Conservation (phyloP, 2,888 invertebrate species). For the Acronicta alni region DNA sequence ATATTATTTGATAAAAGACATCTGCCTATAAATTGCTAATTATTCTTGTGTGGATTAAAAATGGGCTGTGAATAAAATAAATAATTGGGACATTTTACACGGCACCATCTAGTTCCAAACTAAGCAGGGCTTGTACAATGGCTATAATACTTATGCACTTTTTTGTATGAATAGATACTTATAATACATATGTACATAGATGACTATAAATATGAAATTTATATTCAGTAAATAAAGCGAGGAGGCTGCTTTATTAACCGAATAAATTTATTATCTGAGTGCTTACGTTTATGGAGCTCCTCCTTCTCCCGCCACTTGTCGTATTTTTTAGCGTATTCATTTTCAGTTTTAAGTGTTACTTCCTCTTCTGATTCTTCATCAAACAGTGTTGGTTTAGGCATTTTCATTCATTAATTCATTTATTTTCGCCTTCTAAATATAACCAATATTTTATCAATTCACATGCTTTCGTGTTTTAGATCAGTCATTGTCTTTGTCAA, state of each 20-base stretch:
- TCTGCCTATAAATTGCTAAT: too few species aligned
- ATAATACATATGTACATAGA: not conserved
- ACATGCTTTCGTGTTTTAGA: conserved; percentile 26
- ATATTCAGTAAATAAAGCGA: not conserved
- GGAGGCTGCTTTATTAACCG: too few species aligned
- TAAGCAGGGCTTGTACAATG: too few species aligned
- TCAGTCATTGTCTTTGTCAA: conserved; percentile 3
- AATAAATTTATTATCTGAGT: too few species aligned
- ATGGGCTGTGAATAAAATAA: too few species aligned
- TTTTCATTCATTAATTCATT: conserved; percentile 41
- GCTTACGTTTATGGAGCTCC: conserved; percentile 94
- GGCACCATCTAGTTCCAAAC: too few species aligned
- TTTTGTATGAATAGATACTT: too few species aligned
- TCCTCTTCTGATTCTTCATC: conserved; percentile 89
- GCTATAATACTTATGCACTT: too few species aligned
- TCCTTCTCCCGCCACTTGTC: conserved; percentile 96
- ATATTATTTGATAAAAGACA: too few species aligned
- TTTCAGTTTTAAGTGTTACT: conserved; percentile 91
- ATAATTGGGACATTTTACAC: too few species aligned
- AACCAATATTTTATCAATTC: conserved; percentile 28
- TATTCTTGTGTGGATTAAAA: too few species aligned
- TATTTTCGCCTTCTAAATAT: conserved; percentile 12
- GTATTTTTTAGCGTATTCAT: conserved; percentile 95
- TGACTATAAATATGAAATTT: too few species aligned
- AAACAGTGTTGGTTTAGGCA: conserved; percentile 82